Percentiles rank a stretch among this genome's conserved stretches.
Evolutionary conservation across 1,140 invertebrate species (phyloP).

Genomic region (Oedothorax gibbosus): DNA sequence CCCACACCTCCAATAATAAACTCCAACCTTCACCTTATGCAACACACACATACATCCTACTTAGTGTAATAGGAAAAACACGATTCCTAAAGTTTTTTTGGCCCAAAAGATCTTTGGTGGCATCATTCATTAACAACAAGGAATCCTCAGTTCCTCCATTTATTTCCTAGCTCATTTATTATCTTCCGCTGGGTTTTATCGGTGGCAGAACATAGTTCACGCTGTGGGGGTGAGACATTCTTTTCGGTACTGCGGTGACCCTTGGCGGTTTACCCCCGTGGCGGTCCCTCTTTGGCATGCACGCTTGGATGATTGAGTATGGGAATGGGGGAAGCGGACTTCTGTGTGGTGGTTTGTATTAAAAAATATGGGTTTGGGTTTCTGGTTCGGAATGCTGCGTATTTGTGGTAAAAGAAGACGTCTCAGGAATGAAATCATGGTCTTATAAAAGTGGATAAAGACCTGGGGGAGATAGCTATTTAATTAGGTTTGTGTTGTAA

Average conservation of each 20-base stretch:
- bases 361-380: too few species aligned
- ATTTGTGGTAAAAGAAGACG: too few species aligned
- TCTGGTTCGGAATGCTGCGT: too few species aligned
- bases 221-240: conserved; percentile 7
- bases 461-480: too few species aligned
- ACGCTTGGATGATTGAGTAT: conserved; percentile 23
- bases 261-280: background rate
- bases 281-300: conserved; percentile 15
- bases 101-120: conserved; percentile 9
- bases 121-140: conserved; percentile 1
- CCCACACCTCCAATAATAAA: too few species aligned
- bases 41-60: background rate
- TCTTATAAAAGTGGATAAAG: too few species aligned
- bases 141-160: too few species aligned
- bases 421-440: too few species aligned
- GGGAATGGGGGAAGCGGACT: background rate
- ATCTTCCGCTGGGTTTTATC: background rate
- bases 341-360: background rate
- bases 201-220: conserved; percentile 20
- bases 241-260: background rate
- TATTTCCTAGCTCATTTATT: background rate
- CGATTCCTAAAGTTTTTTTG: background rate
- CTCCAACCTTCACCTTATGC: too few species aligned
- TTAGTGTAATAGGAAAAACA: background rate
- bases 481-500: too few species aligned